These are phyloP conservation scores for Origma solitaria DNA, from an alignment of 2,113 vertebrate genomes.

Conservation along the genomic window DNA sequence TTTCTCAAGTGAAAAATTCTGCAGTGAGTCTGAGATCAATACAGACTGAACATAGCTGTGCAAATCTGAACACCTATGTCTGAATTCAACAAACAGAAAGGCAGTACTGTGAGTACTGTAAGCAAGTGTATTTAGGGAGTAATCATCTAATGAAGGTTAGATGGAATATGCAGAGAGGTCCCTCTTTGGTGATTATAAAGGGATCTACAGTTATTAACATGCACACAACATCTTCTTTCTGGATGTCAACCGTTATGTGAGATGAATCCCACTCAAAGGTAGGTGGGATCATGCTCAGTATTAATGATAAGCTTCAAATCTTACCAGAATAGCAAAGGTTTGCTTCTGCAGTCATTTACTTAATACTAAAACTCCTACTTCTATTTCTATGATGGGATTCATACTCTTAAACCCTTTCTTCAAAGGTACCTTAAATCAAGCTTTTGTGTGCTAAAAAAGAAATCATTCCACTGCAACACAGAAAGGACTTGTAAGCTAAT, in stretches of 20 bases:
- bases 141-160: background rate
- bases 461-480: background rate
- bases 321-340: background rate
- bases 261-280: constrained; percentile 20
- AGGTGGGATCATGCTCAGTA: constrained; percentile 8
- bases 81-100: background rate
- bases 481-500: background rate
- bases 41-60: background rate
- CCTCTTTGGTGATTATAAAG: background rate
- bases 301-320: constrained; percentile 22
- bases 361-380: background rate
- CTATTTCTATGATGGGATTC: background rate
- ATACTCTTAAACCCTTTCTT: background rate
- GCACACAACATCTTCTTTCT: background rate
- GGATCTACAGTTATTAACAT: background rate
- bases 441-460: background rate
- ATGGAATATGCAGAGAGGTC: background rate
- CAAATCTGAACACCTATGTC: background rate
- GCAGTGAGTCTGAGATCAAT: background rate
- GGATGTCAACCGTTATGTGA: background rate
- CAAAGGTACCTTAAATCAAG: background rate
- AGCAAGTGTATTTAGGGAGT: background rate
- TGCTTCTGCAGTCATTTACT: background rate
- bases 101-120: background rate
- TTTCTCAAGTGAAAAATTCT: background rate